These are phyloP conservation scores for Coelopa frigida DNA, from an alignment of 1,140 invertebrate genomes.

Conservation along the genomic window DNA sequence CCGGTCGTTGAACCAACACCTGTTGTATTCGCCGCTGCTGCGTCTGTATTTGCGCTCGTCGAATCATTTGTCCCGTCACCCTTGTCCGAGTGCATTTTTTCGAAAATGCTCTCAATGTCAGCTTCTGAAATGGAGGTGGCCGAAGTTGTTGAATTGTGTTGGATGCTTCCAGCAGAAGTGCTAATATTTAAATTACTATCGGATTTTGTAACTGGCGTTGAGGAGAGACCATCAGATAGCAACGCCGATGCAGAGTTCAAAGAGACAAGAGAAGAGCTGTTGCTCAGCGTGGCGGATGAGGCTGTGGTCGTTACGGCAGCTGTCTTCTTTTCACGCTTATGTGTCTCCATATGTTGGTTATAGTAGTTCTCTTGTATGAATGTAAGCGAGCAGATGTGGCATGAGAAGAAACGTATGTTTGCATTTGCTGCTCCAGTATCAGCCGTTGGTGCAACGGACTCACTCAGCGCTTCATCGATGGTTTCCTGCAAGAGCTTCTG, in stretches of 20 bases:
- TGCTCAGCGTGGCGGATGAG: slow-evolving; percentile 2
- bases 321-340: slow-evolving; percentile 32
- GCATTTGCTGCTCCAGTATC: slow-evolving; percentile 22
- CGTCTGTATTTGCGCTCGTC: not conserved
- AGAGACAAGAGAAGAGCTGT: slow-evolving; percentile 1
- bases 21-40: slow-evolving; percentile 11
- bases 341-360: slow-evolving; percentile 44
- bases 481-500: slow-evolving; percentile 43
- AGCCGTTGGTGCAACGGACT: slow-evolving; percentile 21
- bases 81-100: slow-evolving; percentile 44
- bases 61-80: slow-evolving; percentile 22
- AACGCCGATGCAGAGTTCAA: slow-evolving; percentile 27
- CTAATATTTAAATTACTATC: no score
- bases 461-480: slow-evolving; percentile 42
- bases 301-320: slow-evolving; percentile 18
- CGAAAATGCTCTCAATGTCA: slow-evolving; percentile 44
- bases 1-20: slow-evolving; percentile 15
- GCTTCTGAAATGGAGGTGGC: slow-evolving; percentile 25
- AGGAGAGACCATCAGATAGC: slow-evolving; percentile 29
- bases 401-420: slow-evolving; percentile 43
- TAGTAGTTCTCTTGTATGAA: slow-evolving; percentile 44
- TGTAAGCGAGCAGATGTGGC: slow-evolving; percentile 43
- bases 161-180: no score
- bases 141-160: no score
- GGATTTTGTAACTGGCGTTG: no score